phyloP scores from a whole-genome alignment of 2,888 invertebrate genomes.

The Caenorhabditis drosophilae region DNA sequence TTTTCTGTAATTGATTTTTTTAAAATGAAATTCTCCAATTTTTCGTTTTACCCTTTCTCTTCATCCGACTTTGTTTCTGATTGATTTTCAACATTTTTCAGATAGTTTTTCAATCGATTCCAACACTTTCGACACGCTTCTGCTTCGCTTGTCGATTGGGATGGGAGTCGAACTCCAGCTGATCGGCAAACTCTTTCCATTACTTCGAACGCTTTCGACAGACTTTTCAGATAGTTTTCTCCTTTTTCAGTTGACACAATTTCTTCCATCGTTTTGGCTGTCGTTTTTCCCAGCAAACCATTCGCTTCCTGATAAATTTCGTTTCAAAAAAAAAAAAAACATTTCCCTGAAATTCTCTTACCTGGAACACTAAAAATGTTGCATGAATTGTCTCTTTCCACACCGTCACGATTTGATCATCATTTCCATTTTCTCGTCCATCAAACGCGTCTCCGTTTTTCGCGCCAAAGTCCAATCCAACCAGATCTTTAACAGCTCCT shows the following conservation, averaged over 20 bases:
- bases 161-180: conserved; percentile 24
- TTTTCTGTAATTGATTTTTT: conserved; percentile 16
- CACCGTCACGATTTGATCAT: conserved; percentile 12
- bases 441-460: conserved; percentile 4
- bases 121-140: conserved; percentile 30
- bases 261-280: conserved; percentile 33
- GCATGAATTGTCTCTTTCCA: conserved; percentile 40
- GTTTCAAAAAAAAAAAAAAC: neutral
- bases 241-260: conserved; percentile 50
- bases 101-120: conserved; percentile 10
- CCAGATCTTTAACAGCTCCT: conserved; percentile 16
- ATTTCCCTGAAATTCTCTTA: too few species aligned
- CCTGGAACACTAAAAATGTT: conserved; percentile 18
- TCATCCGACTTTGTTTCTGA: neutral
- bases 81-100: neutral
- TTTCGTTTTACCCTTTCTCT: neutral
- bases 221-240: conserved; percentile 25
- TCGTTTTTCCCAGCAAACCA: conserved; percentile 20
- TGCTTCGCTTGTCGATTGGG: conserved; percentile 29
- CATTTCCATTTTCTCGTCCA: conserved; percentile 5
- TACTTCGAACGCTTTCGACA: conserved; percentile 23
- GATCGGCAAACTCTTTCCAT: conserved; percentile 33
- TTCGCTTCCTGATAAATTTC: conserved; percentile 37
- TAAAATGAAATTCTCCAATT: neutral
- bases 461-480: conserved; percentile 17